Base-by-base conservation (phyloP, 2,797 vertebrate species). In the Hyperoplus lanceolatus region DNA sequence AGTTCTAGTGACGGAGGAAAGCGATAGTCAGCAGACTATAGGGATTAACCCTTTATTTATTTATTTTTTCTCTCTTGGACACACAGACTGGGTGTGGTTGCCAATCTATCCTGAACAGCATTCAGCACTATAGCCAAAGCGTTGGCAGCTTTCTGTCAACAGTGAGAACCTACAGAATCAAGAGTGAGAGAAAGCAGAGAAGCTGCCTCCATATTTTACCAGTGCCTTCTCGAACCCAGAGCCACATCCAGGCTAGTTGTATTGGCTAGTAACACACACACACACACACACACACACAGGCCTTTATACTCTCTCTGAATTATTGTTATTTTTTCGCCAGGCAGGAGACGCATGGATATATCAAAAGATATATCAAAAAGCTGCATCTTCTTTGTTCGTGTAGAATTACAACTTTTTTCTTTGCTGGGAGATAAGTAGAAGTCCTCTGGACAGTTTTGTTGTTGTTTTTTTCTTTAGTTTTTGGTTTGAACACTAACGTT, bases 171-270 rank as follows among this genome's bases (percentile, higher is more conserved):
- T 68, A 66, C 84, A 75, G 79, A 88, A 70, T 75, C 43, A 29
- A 21, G 73, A 84, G 73, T 71, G 70, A 59, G 77, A 87, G 74
- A 85, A 54, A 73, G 80, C 84, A 63, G 83, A 88, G 83, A 87
- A 79, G 86, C 91, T 90, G 90, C 89, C 87, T 90, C 85, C 73
- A 77, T 77, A 13, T 85, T 85, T 74, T 80, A 86, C 82, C 90
- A 92, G 93, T 93, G 91, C 93, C 93, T 93, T 94, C 79, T 87
- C 75, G 68, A 91, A 88, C 73, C 51, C 82, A 68, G 84, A 91
- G 87, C 89, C 85, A 85, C 86, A 62, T 82, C 74, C 68, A 73
- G 83, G 77, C 82, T 83, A 57, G 70, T 79, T 74, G 36, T 81
- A 51, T 70, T 72, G 61, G 79, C 83, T 64, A 74, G 57, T 15